Evolutionary conservation across 2,888 invertebrate genomes (phyloP).

Genomic region (Leptinotarsa tumamoca): DNA sequence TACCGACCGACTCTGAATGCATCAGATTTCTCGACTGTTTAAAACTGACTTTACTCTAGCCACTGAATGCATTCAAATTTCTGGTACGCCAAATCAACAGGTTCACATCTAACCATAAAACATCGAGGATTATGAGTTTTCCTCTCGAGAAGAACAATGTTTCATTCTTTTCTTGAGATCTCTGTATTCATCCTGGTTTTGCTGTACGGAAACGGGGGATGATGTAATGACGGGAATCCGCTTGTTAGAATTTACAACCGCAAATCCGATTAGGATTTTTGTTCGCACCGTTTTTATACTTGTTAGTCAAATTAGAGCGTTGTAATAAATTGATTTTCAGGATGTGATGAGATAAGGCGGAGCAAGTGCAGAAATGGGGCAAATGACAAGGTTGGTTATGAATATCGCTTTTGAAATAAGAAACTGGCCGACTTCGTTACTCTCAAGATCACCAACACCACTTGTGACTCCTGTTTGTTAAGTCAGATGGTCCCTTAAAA

Average conservation of each 20-base stretch:
- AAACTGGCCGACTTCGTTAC: no score
- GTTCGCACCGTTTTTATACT: constrained; percentile 20
- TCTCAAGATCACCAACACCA: no score
- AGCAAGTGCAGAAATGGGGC: neutral
- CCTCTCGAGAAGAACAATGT: constrained; percentile 1
- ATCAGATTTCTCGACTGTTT: no score
- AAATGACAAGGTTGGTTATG: neutral
- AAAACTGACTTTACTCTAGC: no score
- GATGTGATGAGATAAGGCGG: neutral
- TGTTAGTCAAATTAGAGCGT: constrained; percentile 21
- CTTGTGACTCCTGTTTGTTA: no score
- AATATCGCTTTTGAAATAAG: no score
- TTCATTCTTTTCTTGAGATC: constrained; percentile 6
- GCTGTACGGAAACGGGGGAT: neutral
- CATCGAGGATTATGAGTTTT: neutral
- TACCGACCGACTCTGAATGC: no score
- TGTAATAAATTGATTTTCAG: neutral
- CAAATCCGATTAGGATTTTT: constrained; percentile 26
- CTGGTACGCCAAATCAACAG: neutral
- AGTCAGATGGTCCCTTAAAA: no score
- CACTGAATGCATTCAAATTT: neutral
- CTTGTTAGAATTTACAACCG: constrained; percentile 20
- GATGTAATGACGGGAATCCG: constrained; percentile 23
- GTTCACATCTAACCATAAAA: neutral
- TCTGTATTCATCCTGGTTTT: constrained; percentile 16